A percentile compares a stretch with the other conserved stretches of the same genome.
Conservation (phyloP, 2,797 vertebrate species). For the Melanotaenia boesemani region DNA sequence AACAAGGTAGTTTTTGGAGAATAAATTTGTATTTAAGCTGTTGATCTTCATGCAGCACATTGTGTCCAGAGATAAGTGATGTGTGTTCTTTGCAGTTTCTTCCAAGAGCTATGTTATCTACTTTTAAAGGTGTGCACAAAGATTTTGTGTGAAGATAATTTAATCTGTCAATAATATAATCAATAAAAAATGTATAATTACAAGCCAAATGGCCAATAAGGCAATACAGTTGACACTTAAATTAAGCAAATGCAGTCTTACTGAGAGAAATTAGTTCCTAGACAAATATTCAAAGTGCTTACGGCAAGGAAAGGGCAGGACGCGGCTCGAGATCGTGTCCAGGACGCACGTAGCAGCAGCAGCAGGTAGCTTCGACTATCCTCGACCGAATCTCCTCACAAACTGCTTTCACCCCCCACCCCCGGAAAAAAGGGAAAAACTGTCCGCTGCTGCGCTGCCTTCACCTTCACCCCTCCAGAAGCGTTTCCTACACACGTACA, state of each 20-base stretch:
- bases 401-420: conserved; percentile 25
- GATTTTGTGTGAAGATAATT: neutral
- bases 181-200: neutral
- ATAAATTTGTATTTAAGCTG: neutral
- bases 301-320: conserved; percentile 51
- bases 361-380: conserved; percentile 53
- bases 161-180: no score
- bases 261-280: conserved; percentile 12
- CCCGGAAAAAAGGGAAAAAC: conserved; percentile 6
- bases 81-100: neutral
- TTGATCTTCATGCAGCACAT: neutral
- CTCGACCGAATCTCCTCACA: conserved; percentile 52
- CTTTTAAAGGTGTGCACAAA: neutral
- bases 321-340: conserved; percentile 42
- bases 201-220: neutral
- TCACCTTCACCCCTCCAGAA: conserved; percentile 57
- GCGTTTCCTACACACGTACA: conserved; percentile 39
- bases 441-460: conserved; percentile 44
- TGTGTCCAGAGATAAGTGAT: neutral
- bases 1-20: neutral
- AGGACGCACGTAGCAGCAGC: conserved; percentile 46
- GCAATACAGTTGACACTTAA: neutral
- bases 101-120: neutral
- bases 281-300: conserved; percentile 54
- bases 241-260: neutral